Evolutionary conservation across 2,888 invertebrate genomes (phyloP).

Genomic region (Rhaphigaster nebulosa): DNA sequence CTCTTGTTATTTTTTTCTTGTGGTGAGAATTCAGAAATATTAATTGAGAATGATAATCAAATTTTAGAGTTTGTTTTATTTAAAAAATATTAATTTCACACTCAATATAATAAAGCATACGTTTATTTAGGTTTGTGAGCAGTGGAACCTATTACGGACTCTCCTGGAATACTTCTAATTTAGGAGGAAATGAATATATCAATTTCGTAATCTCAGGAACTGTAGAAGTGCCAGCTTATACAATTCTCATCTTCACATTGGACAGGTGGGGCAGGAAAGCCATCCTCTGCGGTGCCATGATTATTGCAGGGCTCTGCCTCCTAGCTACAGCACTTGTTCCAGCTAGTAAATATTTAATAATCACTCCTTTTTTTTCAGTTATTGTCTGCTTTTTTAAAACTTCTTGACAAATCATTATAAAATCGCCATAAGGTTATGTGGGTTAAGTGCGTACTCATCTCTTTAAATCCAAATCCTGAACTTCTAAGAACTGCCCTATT

Average conservation of each 20-base stretch:
- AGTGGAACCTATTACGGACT: slow-evolving; percentile 84
- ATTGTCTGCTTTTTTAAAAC: too few species aligned
- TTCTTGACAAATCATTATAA: too few species aligned
- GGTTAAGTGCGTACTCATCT: too few species aligned
- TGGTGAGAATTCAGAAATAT: slow-evolving; percentile 72
- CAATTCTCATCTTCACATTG: slow-evolving; percentile 76
- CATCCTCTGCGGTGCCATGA: slow-evolving; percentile 79
- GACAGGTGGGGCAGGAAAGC: slow-evolving; percentile 80
- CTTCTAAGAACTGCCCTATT: too few species aligned
- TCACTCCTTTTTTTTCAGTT: neutral
- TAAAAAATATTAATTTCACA: too few species aligned
- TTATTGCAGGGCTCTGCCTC: slow-evolving; percentile 75
- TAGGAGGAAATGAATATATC: slow-evolving; percentile 80
- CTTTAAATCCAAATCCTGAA: too few species aligned
- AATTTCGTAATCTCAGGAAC: slow-evolving; percentile 82
- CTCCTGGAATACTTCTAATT: slow-evolving; percentile 80
- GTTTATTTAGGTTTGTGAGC: slow-evolving; percentile 76
- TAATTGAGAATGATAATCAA: neutral
- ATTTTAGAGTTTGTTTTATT: neutral
- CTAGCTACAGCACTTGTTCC: slow-evolving; percentile 75
- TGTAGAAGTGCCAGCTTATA: slow-evolving; percentile 83
- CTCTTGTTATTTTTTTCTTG: slow-evolving; percentile 79
- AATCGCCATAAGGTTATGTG: too few species aligned
- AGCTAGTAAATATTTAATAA: slow-evolving; percentile 68
- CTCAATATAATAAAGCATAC: neutral